Percentiles rank a stretch among this genome's conserved stretches.
These are phyloP conservation scores for Trachurus trachurus DNA, from an alignment of 2,797 vertebrate genomes.

Conservation along the genomic window DNA sequence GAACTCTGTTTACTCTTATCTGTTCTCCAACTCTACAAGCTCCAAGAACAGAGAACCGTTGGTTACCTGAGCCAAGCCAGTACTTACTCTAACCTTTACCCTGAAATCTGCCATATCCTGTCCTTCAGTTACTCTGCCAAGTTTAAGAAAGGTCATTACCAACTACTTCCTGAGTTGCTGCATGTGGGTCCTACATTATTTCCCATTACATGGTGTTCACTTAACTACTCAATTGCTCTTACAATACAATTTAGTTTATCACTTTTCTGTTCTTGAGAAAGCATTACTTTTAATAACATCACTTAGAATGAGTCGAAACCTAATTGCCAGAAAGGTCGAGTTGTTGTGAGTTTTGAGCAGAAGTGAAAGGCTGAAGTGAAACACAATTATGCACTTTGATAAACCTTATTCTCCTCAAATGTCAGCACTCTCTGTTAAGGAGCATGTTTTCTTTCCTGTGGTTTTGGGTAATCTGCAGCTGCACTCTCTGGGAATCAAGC, in stretches of 20 bases:
- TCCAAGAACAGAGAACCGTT: too few species aligned
- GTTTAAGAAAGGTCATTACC: too few species aligned
- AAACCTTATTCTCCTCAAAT: constrained; percentile 56
- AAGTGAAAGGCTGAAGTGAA: constrained; percentile 42
- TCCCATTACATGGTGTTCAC: neutral
- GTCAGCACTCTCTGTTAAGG: constrained; percentile 45
- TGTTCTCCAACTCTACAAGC: too few species aligned
- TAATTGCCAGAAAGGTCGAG: constrained; percentile 47
- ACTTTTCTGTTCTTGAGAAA: constrained; percentile 35
- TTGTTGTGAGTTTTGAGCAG: constrained; percentile 42
- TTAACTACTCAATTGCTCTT: neutral
- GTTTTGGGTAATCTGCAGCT: constrained; percentile 67
- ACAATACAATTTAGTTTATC: neutral
- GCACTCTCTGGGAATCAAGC: constrained; percentile 61
- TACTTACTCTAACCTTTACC: too few species aligned
- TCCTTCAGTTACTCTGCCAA: too few species aligned
- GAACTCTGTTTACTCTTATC: too few species aligned
- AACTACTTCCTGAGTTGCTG: too few species aligned
- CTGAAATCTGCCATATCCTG: too few species aligned
- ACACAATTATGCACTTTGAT: constrained; percentile 57
- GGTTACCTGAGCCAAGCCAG: too few species aligned
- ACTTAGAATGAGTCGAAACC: constrained; percentile 52
- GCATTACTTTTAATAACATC: constrained; percentile 39
- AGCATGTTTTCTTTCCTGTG: constrained; percentile 51
- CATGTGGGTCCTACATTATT: too few species aligned